Evolutionary conservation across 92 coral and sea anemone genomes (phyloP).

Genomic region (Palythoa grandis): DNA sequence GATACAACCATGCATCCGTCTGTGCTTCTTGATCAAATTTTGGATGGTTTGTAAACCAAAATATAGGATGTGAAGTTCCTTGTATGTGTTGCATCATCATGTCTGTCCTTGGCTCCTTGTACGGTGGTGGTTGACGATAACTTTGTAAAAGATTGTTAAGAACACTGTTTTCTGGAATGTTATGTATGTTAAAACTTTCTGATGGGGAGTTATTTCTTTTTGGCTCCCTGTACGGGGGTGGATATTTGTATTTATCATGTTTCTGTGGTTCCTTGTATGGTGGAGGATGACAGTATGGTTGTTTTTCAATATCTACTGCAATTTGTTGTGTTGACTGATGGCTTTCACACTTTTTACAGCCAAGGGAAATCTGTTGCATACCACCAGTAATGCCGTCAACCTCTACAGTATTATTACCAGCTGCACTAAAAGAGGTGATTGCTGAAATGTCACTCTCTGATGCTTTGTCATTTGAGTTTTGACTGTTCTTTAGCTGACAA

Average conservation of each 20-base stretch:
- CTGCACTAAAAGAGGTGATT: not conserved
- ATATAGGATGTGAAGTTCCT: not conserved
- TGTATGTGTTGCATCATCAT: not conserved
- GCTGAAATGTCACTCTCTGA: conserved; percentile 19
- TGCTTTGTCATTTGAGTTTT: conserved; percentile 22
- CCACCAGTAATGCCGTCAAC: conserved; percentile 9
- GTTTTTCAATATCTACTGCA: conserved; percentile 32
- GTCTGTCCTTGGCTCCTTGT: conserved; percentile 37
- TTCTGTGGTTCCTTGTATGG: conserved; percentile 66
- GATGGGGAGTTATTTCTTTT: not conserved
- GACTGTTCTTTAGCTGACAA: conserved; percentile 19
- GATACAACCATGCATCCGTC: conserved; percentile 57
- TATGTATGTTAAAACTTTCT: conserved; percentile 39
- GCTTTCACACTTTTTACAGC: conserved; percentile 26
- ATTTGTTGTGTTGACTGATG: conserved; percentile 30
- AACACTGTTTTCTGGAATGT: conserved; percentile 43
- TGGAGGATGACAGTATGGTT: conserved; percentile 80
- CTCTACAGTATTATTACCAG: not conserved
- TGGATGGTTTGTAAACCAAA: conserved; percentile 11
- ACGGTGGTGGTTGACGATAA: conserved; percentile 76
- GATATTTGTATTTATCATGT: conserved; percentile 81
- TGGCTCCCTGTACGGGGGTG: conserved; percentile 96
- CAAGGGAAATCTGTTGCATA: conserved; percentile 26
- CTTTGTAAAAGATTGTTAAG: conserved; percentile 54
- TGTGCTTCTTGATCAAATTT: conserved; percentile 58